A percentile compares a stretch with the other conserved stretches of the same genome.
phyloP scores from a whole-genome alignment of 2,797 vertebrate genomes.

The Salmo trutta region DNA sequence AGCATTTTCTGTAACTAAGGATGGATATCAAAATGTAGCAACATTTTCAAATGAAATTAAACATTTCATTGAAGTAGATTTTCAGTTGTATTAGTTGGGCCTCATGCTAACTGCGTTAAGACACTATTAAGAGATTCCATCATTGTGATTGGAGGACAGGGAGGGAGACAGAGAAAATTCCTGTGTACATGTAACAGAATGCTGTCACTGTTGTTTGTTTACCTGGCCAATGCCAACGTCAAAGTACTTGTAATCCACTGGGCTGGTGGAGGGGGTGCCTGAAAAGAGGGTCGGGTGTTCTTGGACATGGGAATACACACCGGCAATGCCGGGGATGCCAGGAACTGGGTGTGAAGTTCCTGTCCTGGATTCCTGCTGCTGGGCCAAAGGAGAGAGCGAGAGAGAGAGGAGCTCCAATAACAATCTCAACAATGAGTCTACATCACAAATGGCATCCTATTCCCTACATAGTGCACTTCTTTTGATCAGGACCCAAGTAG shows the following conservation, averaged over 20 bases:
- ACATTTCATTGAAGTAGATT: no score
- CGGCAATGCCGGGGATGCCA: background rate
- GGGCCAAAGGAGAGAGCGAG: conserved; percentile 14
- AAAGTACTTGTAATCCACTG: conserved; percentile 61
- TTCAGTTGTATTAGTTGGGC: no score
- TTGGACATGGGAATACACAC: background rate
- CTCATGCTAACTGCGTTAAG: background rate
- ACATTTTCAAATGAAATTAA: no score
- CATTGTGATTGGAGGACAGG: background rate
- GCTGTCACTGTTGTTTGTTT: conserved; percentile 20
- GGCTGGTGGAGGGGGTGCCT: conserved; percentile 12
- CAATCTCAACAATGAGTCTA: conserved; percentile 1
- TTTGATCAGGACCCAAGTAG: no score
- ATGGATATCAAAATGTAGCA: background rate
- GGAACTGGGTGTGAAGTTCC: background rate
- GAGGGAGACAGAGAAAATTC: background rate
- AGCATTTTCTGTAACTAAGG: background rate
- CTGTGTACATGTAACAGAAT: background rate
- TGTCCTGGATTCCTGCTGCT: conserved; percentile 4
- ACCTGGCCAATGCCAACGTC: conserved; percentile 85
- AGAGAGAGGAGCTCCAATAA: conserved; percentile 3
- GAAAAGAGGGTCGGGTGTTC: background rate
- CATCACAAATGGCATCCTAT: background rate
- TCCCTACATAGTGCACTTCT: no score
- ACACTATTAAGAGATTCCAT: background rate